Conservation (phyloP, 2,888 invertebrate genomes). For the Epicampocera succincta region DNA sequence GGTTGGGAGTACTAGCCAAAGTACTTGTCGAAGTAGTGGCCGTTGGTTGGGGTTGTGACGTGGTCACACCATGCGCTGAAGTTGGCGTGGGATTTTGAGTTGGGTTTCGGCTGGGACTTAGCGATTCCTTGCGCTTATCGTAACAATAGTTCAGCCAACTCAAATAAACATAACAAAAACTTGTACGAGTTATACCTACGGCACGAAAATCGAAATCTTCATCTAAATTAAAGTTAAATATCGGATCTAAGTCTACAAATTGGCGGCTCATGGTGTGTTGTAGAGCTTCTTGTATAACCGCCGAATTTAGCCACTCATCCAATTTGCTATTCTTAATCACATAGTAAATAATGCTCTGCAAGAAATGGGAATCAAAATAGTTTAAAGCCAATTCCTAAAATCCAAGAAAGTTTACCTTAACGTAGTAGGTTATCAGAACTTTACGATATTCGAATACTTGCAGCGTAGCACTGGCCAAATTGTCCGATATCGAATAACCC, state of each 20-base stretch:
- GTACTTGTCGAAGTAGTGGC: slow-evolving; percentile 74
- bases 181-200: slow-evolving; percentile 94
- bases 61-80: slow-evolving; percentile 46
- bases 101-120: slow-evolving; percentile 74
- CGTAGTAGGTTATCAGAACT: slow-evolving; percentile 97
- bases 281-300: slow-evolving; percentile 90
- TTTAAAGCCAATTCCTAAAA: not conserved
- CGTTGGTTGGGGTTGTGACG: slow-evolving; percentile 51
- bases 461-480: slow-evolving; percentile 97
- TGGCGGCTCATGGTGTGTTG: slow-evolving; percentile 90
- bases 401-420: slow-evolving; percentile 87
- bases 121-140: slow-evolving; percentile 84
- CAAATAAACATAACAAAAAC: slow-evolving; percentile 94
- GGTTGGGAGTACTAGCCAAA: slow-evolving; percentile 76
- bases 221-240: slow-evolving; percentile 97
- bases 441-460: slow-evolving; percentile 99
- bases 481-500: slow-evolving; percentile 99
- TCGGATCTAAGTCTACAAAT: slow-evolving; percentile 97
- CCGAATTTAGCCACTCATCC: slow-evolving; percentile 93
- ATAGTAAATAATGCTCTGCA: slow-evolving; percentile 97
- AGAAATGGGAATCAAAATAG: not conserved
- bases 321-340: slow-evolving; percentile 93
- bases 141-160: slow-evolving; percentile 97
- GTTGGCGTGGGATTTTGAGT: slow-evolving; percentile 73
- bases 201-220: slow-evolving; percentile 97